Evolutionary conservation across 2,113 vertebrate genomes (phyloP), one percentile per base, ranked within the genome.

Genomic region (Pampusana beccarii): DNA sequence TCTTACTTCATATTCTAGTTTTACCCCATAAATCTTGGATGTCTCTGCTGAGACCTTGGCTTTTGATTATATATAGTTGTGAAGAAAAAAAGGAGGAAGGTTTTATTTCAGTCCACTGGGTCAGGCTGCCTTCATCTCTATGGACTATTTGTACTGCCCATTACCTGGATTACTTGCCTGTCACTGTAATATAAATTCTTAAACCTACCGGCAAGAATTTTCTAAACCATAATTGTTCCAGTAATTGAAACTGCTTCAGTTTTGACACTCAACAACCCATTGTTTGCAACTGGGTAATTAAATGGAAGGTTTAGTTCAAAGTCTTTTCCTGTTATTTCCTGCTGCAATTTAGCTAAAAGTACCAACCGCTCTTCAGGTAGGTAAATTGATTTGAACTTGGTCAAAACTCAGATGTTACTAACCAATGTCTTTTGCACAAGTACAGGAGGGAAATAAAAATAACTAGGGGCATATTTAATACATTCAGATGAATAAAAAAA

Each of bases 211-310:
- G 80, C 71, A 94, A 88, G 61, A 78, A 88, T 56, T 69, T 48
- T 77, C 72, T 91, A 75, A 86, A 83, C 64, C 40, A 81, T 87
- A 92, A 92, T 94, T 95, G 80, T 84, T 80, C 84, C 67, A 86
- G 58, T 94, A 95, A 86, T 92, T 93, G 82, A 95, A 95, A 89
- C n/a, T 61, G 73, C 90, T 48, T 93, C 70, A 58, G 2, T 96
- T 97, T 80, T 88, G 79, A 93, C 84, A 90, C 75, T 95, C 69
- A 84, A 69, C 60, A 90, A 75, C 44, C 57, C 85, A 88, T 38
- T 94, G 69, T 92, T 94, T 74, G 79, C 86, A 92, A 91, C 56
- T 80, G 44, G 61, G 60, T 88, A 97, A 96, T 94, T 97, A 96
- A 94, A 95, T 50, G 40, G 70, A 85, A 96, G 26, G 70, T 80